These are phyloP conservation scores for Pseudomyrmex sp. DNA, from an alignment of 1,140 invertebrate genomes.

Conservation along the genomic window DNA sequence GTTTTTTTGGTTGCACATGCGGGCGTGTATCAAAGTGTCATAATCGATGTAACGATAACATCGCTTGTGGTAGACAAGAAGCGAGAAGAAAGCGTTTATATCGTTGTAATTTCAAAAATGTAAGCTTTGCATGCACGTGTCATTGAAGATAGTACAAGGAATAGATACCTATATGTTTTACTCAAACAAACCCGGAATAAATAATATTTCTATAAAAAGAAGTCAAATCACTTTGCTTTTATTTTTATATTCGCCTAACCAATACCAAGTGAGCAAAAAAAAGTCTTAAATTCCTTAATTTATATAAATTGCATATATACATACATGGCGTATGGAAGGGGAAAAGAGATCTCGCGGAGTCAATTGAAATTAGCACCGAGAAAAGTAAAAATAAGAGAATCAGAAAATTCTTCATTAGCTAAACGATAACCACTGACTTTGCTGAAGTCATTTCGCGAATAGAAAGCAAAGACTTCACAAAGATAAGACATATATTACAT, in stretches of 20 bases:
- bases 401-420: constrained; percentile 27
- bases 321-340: not conserved
- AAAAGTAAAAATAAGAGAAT: constrained; percentile 15
- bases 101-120: constrained; percentile 18
- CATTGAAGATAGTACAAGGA: constrained; percentile 7
- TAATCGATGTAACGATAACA: constrained; percentile 18
- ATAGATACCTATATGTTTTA: constrained; percentile 38
- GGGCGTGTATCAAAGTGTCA: not conserved
- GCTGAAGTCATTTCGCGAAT: not conserved
- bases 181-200: constrained; percentile 26
- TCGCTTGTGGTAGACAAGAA: not conserved
- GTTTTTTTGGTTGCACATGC: constrained; percentile 28
- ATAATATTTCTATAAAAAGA: constrained; percentile 24
- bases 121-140: constrained; percentile 31
- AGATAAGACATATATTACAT: not conserved
- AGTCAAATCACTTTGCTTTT: constrained; percentile 11
- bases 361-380: constrained; percentile 14
- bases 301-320: constrained; percentile 23
- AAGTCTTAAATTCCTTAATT: constrained; percentile 42
- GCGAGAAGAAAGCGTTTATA: constrained; percentile 12
- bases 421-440: not conserved
- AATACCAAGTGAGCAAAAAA: not conserved
- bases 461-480: not conserved
- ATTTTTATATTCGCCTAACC: constrained; percentile 4
- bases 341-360: not conserved